These are phyloP conservation scores for Bombus breviceps DNA, from an alignment of 1,140 invertebrate genomes.

Conservation along the genomic window DNA sequence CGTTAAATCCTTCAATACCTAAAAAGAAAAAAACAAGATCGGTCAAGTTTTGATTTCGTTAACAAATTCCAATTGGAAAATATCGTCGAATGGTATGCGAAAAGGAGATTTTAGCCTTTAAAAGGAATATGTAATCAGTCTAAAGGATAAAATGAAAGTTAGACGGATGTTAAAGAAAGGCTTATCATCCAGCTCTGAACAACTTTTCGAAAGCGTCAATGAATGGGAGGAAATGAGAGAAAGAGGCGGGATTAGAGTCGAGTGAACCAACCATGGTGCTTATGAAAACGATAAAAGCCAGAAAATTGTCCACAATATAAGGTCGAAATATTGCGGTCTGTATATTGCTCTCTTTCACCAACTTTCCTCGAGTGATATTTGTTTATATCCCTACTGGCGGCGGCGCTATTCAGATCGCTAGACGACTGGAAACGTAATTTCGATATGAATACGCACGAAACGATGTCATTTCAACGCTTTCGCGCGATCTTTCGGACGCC, in stretches of 20 bases:
- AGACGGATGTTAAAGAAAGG: neutral
- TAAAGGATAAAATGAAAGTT: neutral
- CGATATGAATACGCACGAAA: neutral
- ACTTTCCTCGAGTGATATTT: neutral
- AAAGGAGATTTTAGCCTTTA: neutral
- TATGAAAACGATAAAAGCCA: conserved; percentile 21
- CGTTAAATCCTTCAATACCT: no score
- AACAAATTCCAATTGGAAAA: neutral
- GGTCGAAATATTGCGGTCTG: conserved; percentile 17
- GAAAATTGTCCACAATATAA: conserved; percentile 1
- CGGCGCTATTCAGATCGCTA: neutral
- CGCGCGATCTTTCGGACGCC: neutral
- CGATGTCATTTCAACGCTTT: neutral
- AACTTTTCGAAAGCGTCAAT: neutral
- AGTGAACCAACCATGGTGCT: neutral
- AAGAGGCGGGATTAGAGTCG: neutral
- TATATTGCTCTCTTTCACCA: conserved; percentile 5
- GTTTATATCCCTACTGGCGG: neutral
- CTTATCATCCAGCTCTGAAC: conserved; percentile 7
- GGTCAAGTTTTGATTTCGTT: neutral
- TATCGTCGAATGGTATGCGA: neutral
- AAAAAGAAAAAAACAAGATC: neutral
- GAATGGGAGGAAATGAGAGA: neutral
- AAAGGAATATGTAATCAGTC: neutral
- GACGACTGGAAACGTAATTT: conserved; percentile 11